Conservation (phyloP, 2,888 invertebrate genomes). For the Agriotes lineatus region DNA sequence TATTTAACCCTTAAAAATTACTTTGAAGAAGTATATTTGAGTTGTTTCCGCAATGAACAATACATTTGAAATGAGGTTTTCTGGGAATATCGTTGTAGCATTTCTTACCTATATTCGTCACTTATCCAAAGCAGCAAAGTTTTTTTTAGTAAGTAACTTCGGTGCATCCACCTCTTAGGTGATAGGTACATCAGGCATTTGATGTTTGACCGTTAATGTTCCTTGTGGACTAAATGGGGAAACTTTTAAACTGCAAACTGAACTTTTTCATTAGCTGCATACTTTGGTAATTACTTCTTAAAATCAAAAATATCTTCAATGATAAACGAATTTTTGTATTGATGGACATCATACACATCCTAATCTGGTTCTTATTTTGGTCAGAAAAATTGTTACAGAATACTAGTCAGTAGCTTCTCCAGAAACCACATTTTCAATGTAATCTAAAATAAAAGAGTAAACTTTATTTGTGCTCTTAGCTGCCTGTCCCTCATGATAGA, state of each 20-base stretch:
- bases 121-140: neutral
- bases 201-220: neutral
- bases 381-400: neutral
- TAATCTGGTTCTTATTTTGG: neutral
- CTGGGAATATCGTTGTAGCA: neutral
- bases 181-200: neutral
- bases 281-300: neutral
- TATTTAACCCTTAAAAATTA: neutral
- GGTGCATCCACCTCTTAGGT: neutral
- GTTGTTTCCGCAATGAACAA: neutral
- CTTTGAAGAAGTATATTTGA: neutral
- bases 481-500: neutral
- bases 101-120: neutral
- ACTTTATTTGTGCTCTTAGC: neutral
- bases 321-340: neutral
- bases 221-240: neutral
- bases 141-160: neutral
- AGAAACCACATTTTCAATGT: neutral
- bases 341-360: neutral
- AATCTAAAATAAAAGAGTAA: neutral
- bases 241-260: neutral
- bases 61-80: neutral
- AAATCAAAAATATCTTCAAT: neutral
- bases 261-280: neutral
- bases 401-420: neutral